Conservation (phyloP, 2,113 vertebrate species). For the Mungos mungo region DNA sequence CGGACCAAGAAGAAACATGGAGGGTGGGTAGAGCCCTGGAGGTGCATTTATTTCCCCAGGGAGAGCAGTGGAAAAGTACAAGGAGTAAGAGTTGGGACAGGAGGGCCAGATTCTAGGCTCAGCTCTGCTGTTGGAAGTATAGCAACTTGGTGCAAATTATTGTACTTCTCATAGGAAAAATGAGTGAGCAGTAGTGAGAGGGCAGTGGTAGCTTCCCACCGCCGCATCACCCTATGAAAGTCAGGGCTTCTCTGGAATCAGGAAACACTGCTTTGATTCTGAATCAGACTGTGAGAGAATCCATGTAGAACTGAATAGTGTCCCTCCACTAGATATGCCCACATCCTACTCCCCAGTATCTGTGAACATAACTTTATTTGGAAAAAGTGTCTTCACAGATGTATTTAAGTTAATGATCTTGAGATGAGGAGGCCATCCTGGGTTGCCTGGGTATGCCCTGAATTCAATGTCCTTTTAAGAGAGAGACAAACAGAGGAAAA, state of each 20-base stretch:
- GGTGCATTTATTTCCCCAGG: background rate
- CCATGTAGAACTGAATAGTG: background rate
- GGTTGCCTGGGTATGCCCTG: background rate
- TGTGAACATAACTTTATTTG: background rate
- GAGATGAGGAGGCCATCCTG: background rate
- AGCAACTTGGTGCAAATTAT: background rate
- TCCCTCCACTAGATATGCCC: rapidly evolving
- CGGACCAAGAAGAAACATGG: background rate
- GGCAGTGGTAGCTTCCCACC: rapidly evolving
- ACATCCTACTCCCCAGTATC: background rate
- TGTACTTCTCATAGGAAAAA: background rate
- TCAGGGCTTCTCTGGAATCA: background rate
- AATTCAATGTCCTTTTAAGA: background rate
- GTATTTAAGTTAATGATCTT: background rate
- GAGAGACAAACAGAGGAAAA: background rate
- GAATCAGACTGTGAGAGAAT: background rate
- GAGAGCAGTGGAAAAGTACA: background rate
- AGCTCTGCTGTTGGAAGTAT: background rate
- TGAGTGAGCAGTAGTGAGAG: background rate
- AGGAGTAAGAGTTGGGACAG: background rate
- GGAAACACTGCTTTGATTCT: background rate
- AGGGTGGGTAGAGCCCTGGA: background rate
- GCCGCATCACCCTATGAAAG: background rate
- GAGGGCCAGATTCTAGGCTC: background rate
- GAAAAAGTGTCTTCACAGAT: background rate